phyloP scores from a whole-genome alignment of 2,113 vertebrate genomes.

The Eudyptes chrysolophus region DNA sequence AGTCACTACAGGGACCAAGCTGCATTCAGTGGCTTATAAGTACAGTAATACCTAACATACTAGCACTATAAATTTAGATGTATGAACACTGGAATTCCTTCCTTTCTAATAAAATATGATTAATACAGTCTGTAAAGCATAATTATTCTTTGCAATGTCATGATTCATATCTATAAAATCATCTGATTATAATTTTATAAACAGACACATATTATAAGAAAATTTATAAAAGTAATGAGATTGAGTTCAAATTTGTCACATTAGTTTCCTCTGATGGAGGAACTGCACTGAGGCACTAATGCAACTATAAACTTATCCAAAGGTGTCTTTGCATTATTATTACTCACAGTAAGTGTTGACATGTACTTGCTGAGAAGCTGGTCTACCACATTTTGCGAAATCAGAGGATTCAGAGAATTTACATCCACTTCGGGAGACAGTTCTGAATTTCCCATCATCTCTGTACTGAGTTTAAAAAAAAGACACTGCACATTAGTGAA shows the following conservation, averaged over 20 bases:
- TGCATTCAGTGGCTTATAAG: not conserved
- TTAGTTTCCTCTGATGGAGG: not conserved
- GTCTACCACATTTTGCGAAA: slow-evolving; percentile 84
- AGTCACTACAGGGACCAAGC: not conserved
- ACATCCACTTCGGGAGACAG: slow-evolving; percentile 88
- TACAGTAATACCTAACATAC: not conserved
- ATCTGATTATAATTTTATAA: not conserved
- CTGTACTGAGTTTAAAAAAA: slow-evolving; percentile 69
- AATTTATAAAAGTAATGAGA: not conserved
- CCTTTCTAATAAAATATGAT: not conserved
- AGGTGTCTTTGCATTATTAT: not conserved
- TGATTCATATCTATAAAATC: not conserved
- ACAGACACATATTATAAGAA: not conserved
- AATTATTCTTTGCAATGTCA: not conserved
- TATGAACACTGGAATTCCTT: not conserved
- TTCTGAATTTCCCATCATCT: slow-evolving; percentile 96
- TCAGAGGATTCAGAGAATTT: slow-evolving; percentile 79
- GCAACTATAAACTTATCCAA: not conserved
- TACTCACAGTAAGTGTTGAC: slow-evolving; percentile 91
- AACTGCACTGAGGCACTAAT: not conserved
- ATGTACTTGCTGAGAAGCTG: slow-evolving; percentile 91
- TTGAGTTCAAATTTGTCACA: not conserved
- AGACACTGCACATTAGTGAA: not conserved
- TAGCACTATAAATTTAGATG: not conserved
- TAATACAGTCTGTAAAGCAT: not conserved